Evolutionary conservation across 2,797 vertebrate genomes (phyloP).

Genomic region (Gymnopithys bicolor): DNA sequence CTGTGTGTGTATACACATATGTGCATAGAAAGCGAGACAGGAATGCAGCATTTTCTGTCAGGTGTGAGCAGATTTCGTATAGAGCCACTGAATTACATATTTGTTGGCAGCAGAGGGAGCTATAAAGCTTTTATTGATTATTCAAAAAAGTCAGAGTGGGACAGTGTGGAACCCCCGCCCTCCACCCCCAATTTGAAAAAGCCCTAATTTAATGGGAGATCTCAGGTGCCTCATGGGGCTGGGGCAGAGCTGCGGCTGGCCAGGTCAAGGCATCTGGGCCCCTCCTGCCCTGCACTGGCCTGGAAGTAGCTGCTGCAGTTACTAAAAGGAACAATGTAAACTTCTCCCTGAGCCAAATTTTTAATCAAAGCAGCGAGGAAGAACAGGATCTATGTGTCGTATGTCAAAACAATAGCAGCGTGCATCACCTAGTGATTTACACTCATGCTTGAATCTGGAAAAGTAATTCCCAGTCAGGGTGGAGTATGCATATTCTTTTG

Average conservation of each 20-base stretch:
- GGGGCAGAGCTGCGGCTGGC: not conserved
- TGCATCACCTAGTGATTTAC: not conserved
- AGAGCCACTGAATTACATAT: not conserved
- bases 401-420: conserved; percentile 23
- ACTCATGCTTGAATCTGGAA: not conserved
- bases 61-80: not conserved
- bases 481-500: not conserved
- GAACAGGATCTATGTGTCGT: not conserved
- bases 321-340: not conserved
- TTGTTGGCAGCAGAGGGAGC: conserved; percentile 60
- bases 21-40: not conserved
- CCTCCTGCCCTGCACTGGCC: not conserved
- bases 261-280: not conserved
- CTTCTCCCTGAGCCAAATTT: not conserved
- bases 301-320: not conserved
- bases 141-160: rapidly evolving
- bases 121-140: not conserved
- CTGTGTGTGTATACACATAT: too few species aligned
- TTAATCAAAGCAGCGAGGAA: conserved; percentile 13
- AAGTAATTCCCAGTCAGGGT: conserved; percentile 13
- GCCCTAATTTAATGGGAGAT: not conserved
- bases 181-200: too few species aligned
- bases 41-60: not conserved
- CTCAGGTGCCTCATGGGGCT: not conserved
- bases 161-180: not conserved